Evolutionary conservation across 1,140 invertebrate genomes (phyloP), one percentile per base, ranked within the genome.

Genomic region (Drosophila paulistorum): DNA sequence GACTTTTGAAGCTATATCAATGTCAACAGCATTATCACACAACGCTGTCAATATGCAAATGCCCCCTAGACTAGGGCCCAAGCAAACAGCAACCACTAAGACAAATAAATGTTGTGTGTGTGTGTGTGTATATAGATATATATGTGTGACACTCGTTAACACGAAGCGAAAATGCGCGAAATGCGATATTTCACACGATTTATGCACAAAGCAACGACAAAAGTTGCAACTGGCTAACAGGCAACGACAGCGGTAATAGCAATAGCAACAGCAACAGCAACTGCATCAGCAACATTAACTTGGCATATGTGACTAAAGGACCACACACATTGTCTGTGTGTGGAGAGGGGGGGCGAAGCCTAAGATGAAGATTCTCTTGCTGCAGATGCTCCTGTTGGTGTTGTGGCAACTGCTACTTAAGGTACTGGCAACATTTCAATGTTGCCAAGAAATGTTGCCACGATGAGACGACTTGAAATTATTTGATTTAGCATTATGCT

Each of bases 101-200:
- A 87, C 83, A 86, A 86, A 86, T 83, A 86, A 86, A 86, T 86
- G 68, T 75, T 61, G 77, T 85, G 80, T 87, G 80, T 65, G 48
- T 77, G 71, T 65, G 41, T 65, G 77, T 73, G 68, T 23, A 23
- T 23, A 30, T 30, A 7, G 0, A 30, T 30, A 3, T 37, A 70
- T 71, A 67, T 84, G 70, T 87, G 84, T 90, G 77, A 90, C 84
- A 89, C 85, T 89, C 84, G 84, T 89, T 89, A 89, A 89, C 85
- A 89, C 85, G 85, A 71, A 89, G 84, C 81, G 80, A 84, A 83
- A 87, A 87, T 83, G 78, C 87, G 82, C 90, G 90, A 91, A 91
- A 91, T 91, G 90, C 77, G 90, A 91, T 91, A 91, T 91, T 91
- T 91, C 90, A 91, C 90, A 91, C 90, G 86, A 91, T 91, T 91